Evolutionary conservation across 2,797 vertebrate species (phyloP).

Genomic region (Alauda arvensis): DNA sequence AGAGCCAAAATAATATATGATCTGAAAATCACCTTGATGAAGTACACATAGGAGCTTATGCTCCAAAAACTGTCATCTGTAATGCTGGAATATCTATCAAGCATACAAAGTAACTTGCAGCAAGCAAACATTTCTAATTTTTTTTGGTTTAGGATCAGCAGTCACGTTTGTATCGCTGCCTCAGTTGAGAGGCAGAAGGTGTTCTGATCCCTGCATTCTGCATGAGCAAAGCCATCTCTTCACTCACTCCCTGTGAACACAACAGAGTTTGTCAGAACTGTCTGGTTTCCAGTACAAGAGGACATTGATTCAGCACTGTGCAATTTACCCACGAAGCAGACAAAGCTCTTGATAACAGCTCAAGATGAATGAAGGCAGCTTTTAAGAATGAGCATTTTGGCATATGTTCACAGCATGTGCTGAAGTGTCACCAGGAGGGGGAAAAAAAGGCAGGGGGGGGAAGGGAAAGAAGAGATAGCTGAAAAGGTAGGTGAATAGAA

Average conservation of each 20-base stretch:
- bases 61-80: neutral
- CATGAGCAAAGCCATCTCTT: neutral
- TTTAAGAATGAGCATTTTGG: constrained; percentile 33
- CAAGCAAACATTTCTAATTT: neutral
- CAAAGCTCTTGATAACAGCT: constrained; percentile 13
- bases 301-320: neutral
- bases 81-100: neutral
- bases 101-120: neutral
- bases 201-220: neutral
- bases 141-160: constrained; percentile 10
- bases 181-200: neutral
- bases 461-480: neutral
- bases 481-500: constrained; percentile 4
- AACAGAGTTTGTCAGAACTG: neutral
- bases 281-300: constrained; percentile 27
- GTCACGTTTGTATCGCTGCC: neutral
- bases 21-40: constrained; percentile 16
- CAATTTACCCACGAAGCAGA: constrained; percentile 1
- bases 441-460: neutral
- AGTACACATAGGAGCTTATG: neutral
- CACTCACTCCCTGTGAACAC: neutral
- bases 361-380: constrained; percentile 38
- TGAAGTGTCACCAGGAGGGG: neutral
- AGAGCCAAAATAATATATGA: neutral
- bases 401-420: neutral